phyloP scores from a whole-genome alignment of 1,140 invertebrate genomes.

The Tenebrio molitor region DNA sequence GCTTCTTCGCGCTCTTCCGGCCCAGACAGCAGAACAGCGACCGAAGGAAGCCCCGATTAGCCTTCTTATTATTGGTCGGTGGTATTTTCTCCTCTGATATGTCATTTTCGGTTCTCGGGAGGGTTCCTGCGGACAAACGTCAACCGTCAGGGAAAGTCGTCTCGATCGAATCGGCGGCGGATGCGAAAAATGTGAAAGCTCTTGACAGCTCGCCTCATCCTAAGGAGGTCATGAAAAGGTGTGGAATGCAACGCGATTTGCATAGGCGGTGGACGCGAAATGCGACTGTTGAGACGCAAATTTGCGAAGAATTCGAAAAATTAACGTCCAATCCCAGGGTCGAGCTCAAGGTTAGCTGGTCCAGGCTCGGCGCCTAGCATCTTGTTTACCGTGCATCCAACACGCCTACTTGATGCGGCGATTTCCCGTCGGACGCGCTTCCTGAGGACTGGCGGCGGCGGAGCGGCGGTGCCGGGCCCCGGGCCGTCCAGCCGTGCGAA shows the following conservation, averaged over 20 bases:
- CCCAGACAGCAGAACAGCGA: slow-evolving; percentile 90
- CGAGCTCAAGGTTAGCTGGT: slow-evolving; percentile 61
- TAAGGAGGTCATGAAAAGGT: slow-evolving; percentile 60
- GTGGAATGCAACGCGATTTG: slow-evolving; percentile 56
- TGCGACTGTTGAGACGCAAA: slow-evolving; percentile 39
- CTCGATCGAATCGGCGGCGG: slow-evolving; percentile 11
- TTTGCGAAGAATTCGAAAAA: slow-evolving; percentile 51
- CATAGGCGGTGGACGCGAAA: slow-evolving; percentile 49
- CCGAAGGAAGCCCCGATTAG: slow-evolving; percentile 76
- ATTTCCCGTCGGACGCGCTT: slow-evolving; percentile 53
- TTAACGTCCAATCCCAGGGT: slow-evolving; percentile 55
- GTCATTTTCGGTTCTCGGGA: slow-evolving; percentile 62
- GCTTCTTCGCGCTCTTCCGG: slow-evolving; percentile 70
- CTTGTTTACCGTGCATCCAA: slow-evolving; percentile 53
- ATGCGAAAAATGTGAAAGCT: slow-evolving; percentile 53
- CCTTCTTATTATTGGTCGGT: slow-evolving; percentile 61
- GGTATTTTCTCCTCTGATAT: slow-evolving; percentile 68
- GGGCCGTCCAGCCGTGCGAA: slow-evolving; percentile 80
- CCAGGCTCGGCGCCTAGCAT: slow-evolving; percentile 47
- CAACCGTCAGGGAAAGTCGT: slow-evolving; percentile 37
- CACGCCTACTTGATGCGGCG: slow-evolving; percentile 57
- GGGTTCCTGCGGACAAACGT: slow-evolving; percentile 56
- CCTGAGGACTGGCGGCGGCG: slow-evolving; percentile 73
- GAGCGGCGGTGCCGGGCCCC: slow-evolving; percentile 83
- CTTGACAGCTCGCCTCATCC: slow-evolving; percentile 36